A percentile compares a stretch with the other conserved stretches of the same genome.
Conservation (phyloP, 2,797 vertebrate genomes). For the Thamnophis elegans region DNA sequence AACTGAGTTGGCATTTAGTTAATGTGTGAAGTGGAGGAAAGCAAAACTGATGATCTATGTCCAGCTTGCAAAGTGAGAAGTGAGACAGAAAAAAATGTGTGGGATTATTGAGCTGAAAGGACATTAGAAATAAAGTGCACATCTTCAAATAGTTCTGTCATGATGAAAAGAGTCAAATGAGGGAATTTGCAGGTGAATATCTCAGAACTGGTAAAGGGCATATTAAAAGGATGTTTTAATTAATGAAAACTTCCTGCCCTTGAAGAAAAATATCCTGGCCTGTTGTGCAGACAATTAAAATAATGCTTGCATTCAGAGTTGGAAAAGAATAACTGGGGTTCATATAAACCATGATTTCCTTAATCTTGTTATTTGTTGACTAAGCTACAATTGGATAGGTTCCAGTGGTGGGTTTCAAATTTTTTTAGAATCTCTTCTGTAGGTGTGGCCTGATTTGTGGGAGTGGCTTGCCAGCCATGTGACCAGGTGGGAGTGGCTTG, state of each 20-base stretch:
- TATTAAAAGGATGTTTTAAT: background rate
- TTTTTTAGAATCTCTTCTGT: too few species aligned
- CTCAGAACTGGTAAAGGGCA: constrained; percentile 16
- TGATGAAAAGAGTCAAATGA: constrained; percentile 53
- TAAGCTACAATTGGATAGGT: background rate
- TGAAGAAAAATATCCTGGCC: background rate
- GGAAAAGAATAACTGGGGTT: background rate
- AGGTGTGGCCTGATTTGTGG: too few species aligned
- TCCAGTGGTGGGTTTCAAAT: background rate
- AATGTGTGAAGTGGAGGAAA: constrained; percentile 34
- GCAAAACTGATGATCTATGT: constrained; percentile 22
- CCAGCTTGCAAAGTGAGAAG: constrained; percentile 37
- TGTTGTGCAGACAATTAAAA: background rate
- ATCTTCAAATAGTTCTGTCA: constrained; percentile 57
- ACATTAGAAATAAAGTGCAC: constrained; percentile 45
- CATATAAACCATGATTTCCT: background rate
- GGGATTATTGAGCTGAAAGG: constrained; percentile 38
- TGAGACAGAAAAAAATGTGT: constrained; percentile 47
- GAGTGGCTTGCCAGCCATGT: too few species aligned
- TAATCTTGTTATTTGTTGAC: background rate
- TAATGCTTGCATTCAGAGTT: background rate
- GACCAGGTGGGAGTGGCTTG: too few species aligned
- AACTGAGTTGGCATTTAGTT: constrained; percentile 49
- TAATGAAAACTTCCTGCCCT: background rate
- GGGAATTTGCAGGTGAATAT: constrained; percentile 46